phyloP scores from a whole-genome alignment of 2,888 invertebrate genomes.

The Parnassius mnemosyne region DNA sequence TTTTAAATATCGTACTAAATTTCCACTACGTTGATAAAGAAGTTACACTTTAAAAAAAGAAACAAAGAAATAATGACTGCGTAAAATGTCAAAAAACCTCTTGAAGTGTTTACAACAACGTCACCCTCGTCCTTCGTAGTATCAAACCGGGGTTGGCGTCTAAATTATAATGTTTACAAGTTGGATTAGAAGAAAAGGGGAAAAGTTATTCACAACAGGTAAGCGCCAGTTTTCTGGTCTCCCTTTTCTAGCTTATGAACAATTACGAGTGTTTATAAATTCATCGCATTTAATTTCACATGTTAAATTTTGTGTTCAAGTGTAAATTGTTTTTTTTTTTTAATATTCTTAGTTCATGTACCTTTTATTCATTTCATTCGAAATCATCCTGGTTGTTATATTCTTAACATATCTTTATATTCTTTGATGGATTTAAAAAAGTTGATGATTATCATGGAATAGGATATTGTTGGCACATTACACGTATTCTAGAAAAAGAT shows the following conservation, averaged over 20 bases:
- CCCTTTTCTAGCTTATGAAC: slow-evolving; percentile 8
- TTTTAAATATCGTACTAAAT: too few relatives aligned
- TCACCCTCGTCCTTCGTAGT: background rate
- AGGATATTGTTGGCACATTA: too few relatives aligned
- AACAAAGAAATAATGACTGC: background rate
- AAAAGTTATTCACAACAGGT: slow-evolving; percentile 14
- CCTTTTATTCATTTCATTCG: too few relatives aligned
- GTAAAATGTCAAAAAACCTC: background rate
- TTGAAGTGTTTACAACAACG: background rate
- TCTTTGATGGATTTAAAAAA: too few relatives aligned
- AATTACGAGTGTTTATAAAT: slow-evolving; percentile 9
- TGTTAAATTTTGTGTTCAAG: background rate
- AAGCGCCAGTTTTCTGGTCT: slow-evolving; percentile 13
- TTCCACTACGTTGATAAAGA: background rate
- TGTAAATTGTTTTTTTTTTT: background rate
- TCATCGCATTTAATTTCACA: slow-evolving; percentile 8
- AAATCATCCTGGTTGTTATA: too few relatives aligned
- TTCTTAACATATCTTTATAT: too few relatives aligned
- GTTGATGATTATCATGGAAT: too few relatives aligned
- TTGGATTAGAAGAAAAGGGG: slow-evolving; percentile 11
- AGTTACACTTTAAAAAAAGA: background rate
- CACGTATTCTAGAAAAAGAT: too few relatives aligned
- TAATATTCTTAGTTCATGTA: background rate
- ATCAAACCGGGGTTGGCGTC: background rate
- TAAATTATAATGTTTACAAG: slow-evolving; percentile 11